Percentiles rank a stretch among this genome's conserved stretches.
Evolutionary conservation across 2,888 invertebrate genomes (phyloP).

Genomic region (Zootermopsis nevadensis): DNA sequence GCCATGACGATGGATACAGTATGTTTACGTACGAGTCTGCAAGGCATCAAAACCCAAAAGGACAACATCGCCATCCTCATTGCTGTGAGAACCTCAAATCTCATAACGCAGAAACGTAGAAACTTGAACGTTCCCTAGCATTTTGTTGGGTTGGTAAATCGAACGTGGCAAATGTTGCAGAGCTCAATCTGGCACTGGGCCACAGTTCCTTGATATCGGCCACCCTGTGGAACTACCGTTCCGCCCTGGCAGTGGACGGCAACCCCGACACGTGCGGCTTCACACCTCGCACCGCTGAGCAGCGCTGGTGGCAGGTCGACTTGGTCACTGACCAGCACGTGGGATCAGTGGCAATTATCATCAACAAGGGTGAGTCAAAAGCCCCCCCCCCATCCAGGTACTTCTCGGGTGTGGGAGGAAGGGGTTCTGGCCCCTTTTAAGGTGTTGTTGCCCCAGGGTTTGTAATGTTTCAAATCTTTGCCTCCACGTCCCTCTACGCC

Average conservation of each 20-base stretch:
- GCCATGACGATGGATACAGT: too few species aligned
- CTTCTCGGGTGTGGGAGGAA: background rate
- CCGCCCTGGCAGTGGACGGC: slow-evolving; percentile 58
- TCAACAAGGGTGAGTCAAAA: slow-evolving; percentile 55
- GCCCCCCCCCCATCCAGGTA: background rate
- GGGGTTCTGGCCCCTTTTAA: too few species aligned
- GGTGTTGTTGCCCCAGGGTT: too few species aligned
- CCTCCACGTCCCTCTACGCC: too few species aligned
- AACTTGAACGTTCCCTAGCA: too few species aligned
- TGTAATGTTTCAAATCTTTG: too few species aligned
- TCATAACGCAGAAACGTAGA: too few species aligned
- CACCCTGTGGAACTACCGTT: slow-evolving; percentile 57
- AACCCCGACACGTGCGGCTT: slow-evolving; percentile 58
- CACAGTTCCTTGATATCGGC: slow-evolving; percentile 55
- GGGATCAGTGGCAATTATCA: slow-evolving; percentile 56
- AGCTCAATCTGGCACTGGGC: slow-evolving; percentile 55
- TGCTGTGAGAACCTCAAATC: too few species aligned
- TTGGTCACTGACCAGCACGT: slow-evolving; percentile 55
- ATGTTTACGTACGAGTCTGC: too few species aligned
- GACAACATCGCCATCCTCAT: too few species aligned
- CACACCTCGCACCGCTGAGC: slow-evolving; percentile 57
- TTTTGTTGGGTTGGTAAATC: too few species aligned
- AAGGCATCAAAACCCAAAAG: too few species aligned
- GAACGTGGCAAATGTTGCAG: slow-evolving; percentile 49
- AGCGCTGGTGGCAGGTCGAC: slow-evolving; percentile 60